A percentile compares a stretch with the other conserved stretches of the same genome.
Conservation (phyloP, 2,797 vertebrate genomes). For the Ceyx erithaca region DNA sequence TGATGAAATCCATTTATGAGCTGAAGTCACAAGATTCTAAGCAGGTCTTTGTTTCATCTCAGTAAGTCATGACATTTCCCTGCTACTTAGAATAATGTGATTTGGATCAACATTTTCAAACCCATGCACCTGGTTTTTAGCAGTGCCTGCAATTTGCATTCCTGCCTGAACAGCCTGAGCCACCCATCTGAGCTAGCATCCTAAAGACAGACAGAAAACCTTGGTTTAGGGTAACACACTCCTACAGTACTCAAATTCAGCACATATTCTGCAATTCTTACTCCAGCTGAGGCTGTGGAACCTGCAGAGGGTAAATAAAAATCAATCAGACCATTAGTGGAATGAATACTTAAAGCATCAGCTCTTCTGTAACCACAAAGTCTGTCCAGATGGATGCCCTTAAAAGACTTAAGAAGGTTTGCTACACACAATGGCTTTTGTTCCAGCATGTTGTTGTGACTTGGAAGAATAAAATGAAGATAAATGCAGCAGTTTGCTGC, state of each 20-base stretch:
- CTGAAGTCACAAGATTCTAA: constrained; percentile 72
- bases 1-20: constrained; percentile 73
- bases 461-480: constrained; percentile 39
- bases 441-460: constrained; percentile 3
- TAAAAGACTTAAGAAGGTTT: constrained; percentile 37
- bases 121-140: constrained; percentile 37
- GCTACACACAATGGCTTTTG: neutral
- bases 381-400: constrained; percentile 23
- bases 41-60: constrained; percentile 71
- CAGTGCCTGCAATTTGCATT: neutral
- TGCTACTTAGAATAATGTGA: constrained; percentile 44
- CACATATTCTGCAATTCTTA: neutral
- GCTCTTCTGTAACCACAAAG: constrained; percentile 38
- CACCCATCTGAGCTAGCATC: neutral
- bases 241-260: neutral
- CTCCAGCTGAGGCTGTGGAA: constrained; percentile 1
- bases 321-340: constrained; percentile 49
- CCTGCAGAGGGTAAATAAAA: constrained; percentile 29
- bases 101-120: constrained; percentile 54
- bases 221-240: neutral
- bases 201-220: neutral
- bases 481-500: constrained; percentile 28
- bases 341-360: constrained; percentile 38
- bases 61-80: constrained; percentile 68
- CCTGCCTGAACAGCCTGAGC: neutral